These are phyloP conservation scores for Sphenopsis melanotis DNA, from an alignment of 2,797 vertebrate genomes.

Conservation along the genomic window DNA sequence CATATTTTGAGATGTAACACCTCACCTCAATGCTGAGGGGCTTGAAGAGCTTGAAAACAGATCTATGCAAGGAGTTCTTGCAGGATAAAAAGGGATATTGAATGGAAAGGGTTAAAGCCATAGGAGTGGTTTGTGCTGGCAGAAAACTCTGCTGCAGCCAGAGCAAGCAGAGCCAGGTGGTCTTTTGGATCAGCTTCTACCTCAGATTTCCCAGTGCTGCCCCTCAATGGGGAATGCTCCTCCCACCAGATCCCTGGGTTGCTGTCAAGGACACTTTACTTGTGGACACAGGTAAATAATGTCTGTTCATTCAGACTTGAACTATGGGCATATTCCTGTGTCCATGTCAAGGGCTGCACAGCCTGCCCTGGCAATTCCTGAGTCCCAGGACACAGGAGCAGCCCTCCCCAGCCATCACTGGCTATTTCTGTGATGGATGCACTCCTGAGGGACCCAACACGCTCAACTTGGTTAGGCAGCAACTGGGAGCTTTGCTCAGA, in stretches of 20 bases:
- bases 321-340: no score
- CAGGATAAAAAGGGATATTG: neutral
- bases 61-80: neutral
- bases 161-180: neutral
- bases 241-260: neutral
- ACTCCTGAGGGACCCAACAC: neutral
- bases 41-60: neutral
- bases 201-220: neutral
- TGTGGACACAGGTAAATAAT: no score
- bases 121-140: neutral
- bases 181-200: neutral
- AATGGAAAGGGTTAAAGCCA: neutral
- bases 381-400: neutral
- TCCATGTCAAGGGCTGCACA: neutral
- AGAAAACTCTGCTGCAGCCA: neutral
- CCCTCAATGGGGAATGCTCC: rapidly evolving
- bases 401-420: rapidly evolving
- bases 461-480: neutral
- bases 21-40: neutral
- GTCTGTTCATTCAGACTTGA: no score
- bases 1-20: neutral
- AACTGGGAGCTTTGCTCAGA: neutral
- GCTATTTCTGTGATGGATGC: neutral
- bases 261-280: neutral
- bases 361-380: rapidly evolving